Percentiles rank a stretch among this genome's conserved stretches.
Evolutionary conservation across 2,113 vertebrate genomes (phyloP).

Genomic region (Danionella cerebrum): DNA sequence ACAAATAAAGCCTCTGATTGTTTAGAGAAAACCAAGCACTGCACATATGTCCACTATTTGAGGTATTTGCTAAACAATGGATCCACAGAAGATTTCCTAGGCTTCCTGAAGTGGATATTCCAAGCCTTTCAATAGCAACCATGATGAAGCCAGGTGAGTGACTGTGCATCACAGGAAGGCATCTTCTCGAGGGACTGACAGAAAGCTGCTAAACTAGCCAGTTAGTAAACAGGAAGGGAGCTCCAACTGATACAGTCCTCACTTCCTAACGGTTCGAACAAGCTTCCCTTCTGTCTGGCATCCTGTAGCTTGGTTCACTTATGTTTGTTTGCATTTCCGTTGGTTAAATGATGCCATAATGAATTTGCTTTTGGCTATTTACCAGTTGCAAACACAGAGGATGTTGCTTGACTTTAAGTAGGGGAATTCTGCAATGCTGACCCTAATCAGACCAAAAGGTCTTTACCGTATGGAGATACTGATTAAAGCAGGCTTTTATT

Average conservation of each 20-base stretch:
- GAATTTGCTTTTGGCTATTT: conserved; percentile 43
- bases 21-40: conserved; percentile 48
- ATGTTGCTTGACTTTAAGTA: conserved; percentile 46
- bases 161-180: conserved; percentile 49
- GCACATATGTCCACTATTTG: no score
- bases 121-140: conserved; percentile 56
- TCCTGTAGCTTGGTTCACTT: conserved; percentile 49
- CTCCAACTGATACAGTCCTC: conserved; percentile 46
- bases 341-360: conserved; percentile 46
- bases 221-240: conserved; percentile 52
- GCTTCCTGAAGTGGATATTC: conserved; percentile 57
- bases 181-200: conserved; percentile 54
- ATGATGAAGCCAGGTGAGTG: conserved; percentile 42
- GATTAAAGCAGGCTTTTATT: conserved; percentile 48
- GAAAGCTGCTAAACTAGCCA: conserved; percentile 61
- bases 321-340: conserved; percentile 42
- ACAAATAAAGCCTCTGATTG: no score
- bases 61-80: conserved; percentile 56
- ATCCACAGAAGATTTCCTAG: conserved; percentile 43
- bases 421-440: conserved; percentile 47
- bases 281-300: conserved; percentile 55
- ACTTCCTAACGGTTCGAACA: conserved; percentile 54
- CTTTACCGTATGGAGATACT: conserved; percentile 29
- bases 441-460: conserved; percentile 31
- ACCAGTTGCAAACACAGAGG: conserved; percentile 53